Percentiles rank a stretch among this genome's conserved stretches.
These are phyloP conservation scores for Alethe castanea DNA, from an alignment of 2,113 vertebrate species.

Conservation along the genomic window DNA sequence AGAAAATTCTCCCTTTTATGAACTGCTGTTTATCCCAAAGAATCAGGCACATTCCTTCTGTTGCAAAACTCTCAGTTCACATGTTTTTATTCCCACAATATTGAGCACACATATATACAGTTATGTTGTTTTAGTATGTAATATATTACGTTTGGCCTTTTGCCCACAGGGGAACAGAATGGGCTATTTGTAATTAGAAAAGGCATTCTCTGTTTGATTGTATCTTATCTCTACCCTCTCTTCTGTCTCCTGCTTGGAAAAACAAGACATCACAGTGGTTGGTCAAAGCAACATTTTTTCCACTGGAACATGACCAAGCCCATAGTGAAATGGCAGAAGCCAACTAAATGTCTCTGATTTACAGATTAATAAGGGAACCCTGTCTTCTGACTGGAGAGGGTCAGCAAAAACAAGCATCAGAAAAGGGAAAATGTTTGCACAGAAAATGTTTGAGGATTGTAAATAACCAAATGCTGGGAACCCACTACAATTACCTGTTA, in stretches of 20 bases:
- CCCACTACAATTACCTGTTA: background rate
- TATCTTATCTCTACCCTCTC: slow-evolving; percentile 47
- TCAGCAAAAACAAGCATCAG: slow-evolving; percentile 59
- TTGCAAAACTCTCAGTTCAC: background rate
- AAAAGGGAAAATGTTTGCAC: slow-evolving; percentile 59
- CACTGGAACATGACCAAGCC: slow-evolving; percentile 43
- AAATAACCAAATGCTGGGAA: background rate
- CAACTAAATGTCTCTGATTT: slow-evolving; percentile 67
- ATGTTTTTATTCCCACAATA: background rate
- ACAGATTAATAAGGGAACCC: slow-evolving; percentile 66
- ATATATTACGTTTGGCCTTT: slow-evolving; percentile 57
- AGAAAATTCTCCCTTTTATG: slow-evolving; percentile 11
- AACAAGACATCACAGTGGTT: slow-evolving; percentile 68
- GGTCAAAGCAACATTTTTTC: slow-evolving; percentile 61
- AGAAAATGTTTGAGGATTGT: slow-evolving; percentile 42
- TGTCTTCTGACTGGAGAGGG: slow-evolving; percentile 44
- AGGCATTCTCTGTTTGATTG: slow-evolving; percentile 27
- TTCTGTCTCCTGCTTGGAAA: slow-evolving; percentile 61
- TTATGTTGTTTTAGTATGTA: background rate
- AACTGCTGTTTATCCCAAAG: slow-evolving; percentile 9
- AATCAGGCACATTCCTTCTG: background rate
- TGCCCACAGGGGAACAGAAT: slow-evolving; percentile 32
- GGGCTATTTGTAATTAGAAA: slow-evolving; percentile 49
- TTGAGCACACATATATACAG: background rate
- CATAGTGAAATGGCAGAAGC: slow-evolving; percentile 56